Conservation (phyloP, 2,888 invertebrate genomes). For the Platynereis dumerilii region DNA sequence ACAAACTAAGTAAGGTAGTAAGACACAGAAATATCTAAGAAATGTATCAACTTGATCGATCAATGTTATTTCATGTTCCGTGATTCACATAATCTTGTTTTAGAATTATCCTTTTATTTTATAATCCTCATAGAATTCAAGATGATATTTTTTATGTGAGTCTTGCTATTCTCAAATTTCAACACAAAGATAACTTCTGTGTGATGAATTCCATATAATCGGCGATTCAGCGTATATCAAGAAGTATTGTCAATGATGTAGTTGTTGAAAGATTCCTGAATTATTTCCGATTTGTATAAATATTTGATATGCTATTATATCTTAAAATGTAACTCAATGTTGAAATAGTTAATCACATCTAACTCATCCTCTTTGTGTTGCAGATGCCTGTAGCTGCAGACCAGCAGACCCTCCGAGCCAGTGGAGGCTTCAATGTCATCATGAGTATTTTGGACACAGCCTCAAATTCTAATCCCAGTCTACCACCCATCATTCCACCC, state of each 20-base stretch:
- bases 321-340: too few species aligned
- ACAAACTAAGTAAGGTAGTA: too few species aligned
- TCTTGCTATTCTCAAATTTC: not conserved
- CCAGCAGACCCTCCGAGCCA: slow-evolving; percentile 65
- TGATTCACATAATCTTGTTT: not conserved
- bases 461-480: slow-evolving; percentile 64
- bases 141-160: not conserved
- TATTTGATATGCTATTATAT: too few species aligned
- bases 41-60: too few species aligned
- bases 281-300: too few species aligned
- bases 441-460: slow-evolving; percentile 72
- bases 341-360: not conserved
- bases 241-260: too few species aligned
- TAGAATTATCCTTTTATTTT: too few species aligned
- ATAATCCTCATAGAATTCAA: not conserved
- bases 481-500: slow-evolving; percentile 67
- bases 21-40: too few species aligned
- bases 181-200: not conserved
- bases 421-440: slow-evolving; percentile 72
- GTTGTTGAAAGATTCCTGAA: too few species aligned
- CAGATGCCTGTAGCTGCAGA: slow-evolving; percentile 59
- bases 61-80: too few species aligned
- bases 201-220: too few species aligned
- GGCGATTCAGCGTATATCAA: too few species aligned
- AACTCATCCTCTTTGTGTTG: not conserved